Conservation (phyloP, 2,888 invertebrate species). For the Bellardia pandia region DNA sequence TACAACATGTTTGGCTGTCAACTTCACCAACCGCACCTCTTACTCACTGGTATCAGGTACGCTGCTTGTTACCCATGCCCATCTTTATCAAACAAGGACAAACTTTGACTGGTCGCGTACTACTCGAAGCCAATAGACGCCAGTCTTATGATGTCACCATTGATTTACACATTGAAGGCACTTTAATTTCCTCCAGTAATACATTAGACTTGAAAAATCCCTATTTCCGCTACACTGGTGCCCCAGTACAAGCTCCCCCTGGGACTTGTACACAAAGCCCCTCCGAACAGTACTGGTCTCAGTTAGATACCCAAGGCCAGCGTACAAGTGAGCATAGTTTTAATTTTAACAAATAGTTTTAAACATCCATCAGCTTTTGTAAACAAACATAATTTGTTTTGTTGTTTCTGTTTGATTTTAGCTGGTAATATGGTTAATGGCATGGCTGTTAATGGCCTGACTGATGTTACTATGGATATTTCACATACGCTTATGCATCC, state of each 20-base stretch:
- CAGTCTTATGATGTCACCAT: conserved; percentile 99
- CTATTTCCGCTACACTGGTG: conserved; percentile 98
- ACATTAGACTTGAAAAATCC: conserved; percentile 99
- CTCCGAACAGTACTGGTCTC: conserved; percentile 96
- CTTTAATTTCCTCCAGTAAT: conserved; percentile 93
- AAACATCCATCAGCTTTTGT: conserved; percentile 43
- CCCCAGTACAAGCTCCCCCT: conserved; percentile 96
- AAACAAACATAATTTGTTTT: conserved; percentile 48
- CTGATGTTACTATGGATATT: conserved; percentile 89
- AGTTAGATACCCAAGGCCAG: conserved; percentile 89
- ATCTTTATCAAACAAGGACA: conserved; percentile 98
- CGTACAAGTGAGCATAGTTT: conserved; percentile 74
- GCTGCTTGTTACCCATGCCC: conserved; percentile 96
- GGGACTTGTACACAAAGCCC: conserved; percentile 96
- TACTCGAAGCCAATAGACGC: conserved; percentile 96
- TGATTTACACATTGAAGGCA: conserved; percentile 95
- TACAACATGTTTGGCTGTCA: conserved; percentile 97
- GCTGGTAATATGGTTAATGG: conserved; percentile 91
- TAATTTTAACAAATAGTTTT: conserved; percentile 66
- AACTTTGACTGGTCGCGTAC: conserved; percentile 92
- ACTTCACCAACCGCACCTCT: conserved; percentile 98
- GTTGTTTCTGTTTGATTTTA: conserved; percentile 76
- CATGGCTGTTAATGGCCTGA: conserved; percentile 90
- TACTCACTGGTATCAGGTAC: conserved; percentile 99
- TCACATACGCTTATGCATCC: conserved; percentile 84